Conservation (phyloP, 2,797 vertebrate species). For the Enteromius anoplus region DNA sequence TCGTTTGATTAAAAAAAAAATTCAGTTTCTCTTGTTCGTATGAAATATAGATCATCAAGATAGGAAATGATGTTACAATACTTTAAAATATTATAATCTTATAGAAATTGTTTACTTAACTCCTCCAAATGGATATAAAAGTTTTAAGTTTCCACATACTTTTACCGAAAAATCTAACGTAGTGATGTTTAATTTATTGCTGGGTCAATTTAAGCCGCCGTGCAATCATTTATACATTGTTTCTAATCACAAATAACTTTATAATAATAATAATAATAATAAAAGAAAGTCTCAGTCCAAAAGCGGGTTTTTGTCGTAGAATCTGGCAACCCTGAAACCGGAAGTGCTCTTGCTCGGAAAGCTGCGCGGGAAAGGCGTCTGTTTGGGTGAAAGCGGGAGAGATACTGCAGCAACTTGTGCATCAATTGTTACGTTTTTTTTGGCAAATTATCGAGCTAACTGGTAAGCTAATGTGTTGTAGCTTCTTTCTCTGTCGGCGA, state of each 20-base stretch:
- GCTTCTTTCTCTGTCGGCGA: neutral
- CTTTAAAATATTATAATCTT: neutral
- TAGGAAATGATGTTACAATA: neutral
- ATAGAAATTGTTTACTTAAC: neutral
- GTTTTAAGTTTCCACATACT: neutral
- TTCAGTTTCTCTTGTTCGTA: neutral
- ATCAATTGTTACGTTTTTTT: neutral
- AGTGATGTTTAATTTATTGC: neutral
- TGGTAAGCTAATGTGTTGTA: neutral
- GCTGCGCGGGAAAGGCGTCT: slow-evolving; percentile 44
- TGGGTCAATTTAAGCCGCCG: neutral
- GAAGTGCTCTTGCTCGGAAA: slow-evolving; percentile 2
- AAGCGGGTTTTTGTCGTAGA: neutral
- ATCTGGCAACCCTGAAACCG: slow-evolving; percentile 39
- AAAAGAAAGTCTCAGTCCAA: too few species aligned
- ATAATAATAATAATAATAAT: neutral
- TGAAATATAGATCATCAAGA: neutral
- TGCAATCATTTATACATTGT: neutral
- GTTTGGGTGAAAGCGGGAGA: slow-evolving; percentile 38
- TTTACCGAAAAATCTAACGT: neutral
- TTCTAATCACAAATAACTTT: neutral
- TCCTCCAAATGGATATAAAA: neutral
- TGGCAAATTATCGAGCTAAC: neutral
- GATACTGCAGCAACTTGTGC: neutral
- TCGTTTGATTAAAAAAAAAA: neutral